phyloP scores from a whole-genome alignment of 30 jellyfish, hydroid and myxozoan species.

The Hydra vulgaris region DNA sequence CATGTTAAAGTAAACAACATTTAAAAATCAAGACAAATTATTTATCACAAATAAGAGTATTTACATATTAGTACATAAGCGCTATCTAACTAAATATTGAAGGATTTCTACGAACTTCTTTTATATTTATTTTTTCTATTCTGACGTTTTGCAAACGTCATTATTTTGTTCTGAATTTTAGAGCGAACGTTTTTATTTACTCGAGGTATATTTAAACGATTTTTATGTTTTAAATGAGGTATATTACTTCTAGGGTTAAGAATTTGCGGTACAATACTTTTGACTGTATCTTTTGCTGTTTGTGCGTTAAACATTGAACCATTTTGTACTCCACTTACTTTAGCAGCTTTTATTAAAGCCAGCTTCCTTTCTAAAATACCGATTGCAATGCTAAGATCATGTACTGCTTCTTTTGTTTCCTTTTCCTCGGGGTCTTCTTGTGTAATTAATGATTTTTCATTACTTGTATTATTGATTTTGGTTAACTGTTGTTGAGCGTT shows the following conservation, averaged over 20 bases:
- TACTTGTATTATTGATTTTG: no score
- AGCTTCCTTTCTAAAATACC: slow-evolving; percentile 26
- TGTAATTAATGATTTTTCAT: not conserved
- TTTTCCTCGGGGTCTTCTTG: slow-evolving; percentile 17
- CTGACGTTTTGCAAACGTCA: not conserved
- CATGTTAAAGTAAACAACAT: no score
- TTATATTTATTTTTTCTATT: no score
- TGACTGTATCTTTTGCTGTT: not conserved
- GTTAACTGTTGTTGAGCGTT: not conserved
- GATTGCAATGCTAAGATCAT: slow-evolving; percentile 18
- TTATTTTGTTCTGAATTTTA: no score
- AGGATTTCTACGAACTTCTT: not conserved
- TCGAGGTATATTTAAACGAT: not conserved
- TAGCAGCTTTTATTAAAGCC: slow-evolving; percentile 12
- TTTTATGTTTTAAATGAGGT: not conserved
- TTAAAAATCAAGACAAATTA: no score
- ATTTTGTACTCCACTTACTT: slow-evolving; percentile 2
- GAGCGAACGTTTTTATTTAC: not conserved
- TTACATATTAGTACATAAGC: not conserved
- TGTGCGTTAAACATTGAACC: not conserved
- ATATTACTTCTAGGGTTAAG: not conserved
- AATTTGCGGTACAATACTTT: not conserved
- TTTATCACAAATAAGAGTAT: not conserved
- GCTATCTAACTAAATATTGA: not conserved
- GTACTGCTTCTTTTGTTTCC: slow-evolving; percentile 29